Conservation (phyloP, 1,140 invertebrate species). For the Callitettix versicolor region DNA sequence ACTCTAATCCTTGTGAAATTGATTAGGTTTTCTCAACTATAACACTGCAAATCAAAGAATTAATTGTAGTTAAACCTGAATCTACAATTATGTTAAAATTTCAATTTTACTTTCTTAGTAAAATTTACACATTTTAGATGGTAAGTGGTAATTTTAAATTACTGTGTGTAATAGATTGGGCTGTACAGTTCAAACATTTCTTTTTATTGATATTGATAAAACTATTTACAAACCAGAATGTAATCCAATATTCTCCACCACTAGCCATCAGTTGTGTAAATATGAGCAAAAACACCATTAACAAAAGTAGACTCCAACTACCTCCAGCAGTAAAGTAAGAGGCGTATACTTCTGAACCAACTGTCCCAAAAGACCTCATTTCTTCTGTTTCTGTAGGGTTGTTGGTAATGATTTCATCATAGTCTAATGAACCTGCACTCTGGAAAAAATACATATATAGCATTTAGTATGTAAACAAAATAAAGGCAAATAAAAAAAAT, state of each 20-base stretch:
- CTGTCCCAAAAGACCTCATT: slow-evolving; percentile 27
- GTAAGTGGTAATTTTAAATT: too few relatives aligned
- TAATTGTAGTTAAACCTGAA: too few relatives aligned
- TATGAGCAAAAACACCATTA: slow-evolving; percentile 48
- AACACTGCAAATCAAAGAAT: too few relatives aligned
- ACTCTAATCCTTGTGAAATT: too few relatives aligned
- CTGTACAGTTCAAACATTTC: too few relatives aligned
- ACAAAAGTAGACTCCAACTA: slow-evolving; percentile 42
- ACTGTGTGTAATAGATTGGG: too few relatives aligned
- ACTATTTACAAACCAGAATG: slow-evolving; percentile 59
- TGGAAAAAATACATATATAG: neutral
- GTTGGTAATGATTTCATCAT: slow-evolving; percentile 4
- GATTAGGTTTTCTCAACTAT: too few relatives aligned
- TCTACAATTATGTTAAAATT: too few relatives aligned
- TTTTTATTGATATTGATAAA: too few relatives aligned
- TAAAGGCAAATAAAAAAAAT: neutral
- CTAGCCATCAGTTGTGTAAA: slow-evolving; percentile 55
- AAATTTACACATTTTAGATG: too few relatives aligned
- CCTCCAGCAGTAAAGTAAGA: slow-evolving; percentile 59
- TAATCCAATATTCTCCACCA: slow-evolving; percentile 63
- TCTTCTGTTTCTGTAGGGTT: slow-evolving; percentile 19
- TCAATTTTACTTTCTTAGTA: too few relatives aligned
- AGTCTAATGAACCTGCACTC: slow-evolving; percentile 22
- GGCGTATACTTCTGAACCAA: slow-evolving; percentile 43
- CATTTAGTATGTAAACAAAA: too few relatives aligned